These are phyloP conservation scores for Campoplex capitator DNA, from an alignment of 2,888 invertebrate genomes.

Conservation along the genomic window DNA sequence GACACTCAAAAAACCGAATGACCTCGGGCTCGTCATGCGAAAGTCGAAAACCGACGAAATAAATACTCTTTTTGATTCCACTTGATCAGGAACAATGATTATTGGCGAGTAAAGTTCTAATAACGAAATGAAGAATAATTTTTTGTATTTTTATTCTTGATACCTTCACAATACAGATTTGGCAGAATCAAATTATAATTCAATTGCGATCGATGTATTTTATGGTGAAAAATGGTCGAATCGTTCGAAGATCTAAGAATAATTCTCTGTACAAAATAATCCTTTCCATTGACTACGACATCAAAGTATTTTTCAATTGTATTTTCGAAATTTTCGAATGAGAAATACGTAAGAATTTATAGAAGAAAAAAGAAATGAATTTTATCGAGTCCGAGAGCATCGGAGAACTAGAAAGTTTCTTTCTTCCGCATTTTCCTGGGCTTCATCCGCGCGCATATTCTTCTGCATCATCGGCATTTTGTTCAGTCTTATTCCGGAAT, in stretches of 20 bases:
- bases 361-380: neutral
- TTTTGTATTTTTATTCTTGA: neutral
- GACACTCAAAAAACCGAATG: neutral
- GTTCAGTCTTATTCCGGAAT: neutral
- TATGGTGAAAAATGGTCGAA: neutral
- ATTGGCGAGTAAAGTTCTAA: neutral
- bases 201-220: neutral
- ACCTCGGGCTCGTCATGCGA: neutral
- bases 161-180: neutral
- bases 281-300: neutral
- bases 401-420: conserved; percentile 4
- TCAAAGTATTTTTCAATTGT: neutral
- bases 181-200: neutral
- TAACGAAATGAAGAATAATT: neutral
- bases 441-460: neutral
- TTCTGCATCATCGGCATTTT: neutral
- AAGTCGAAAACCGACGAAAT: neutral
- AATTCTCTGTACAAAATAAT: neutral
- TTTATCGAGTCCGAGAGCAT: neutral
- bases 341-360: neutral
- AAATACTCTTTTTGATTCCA: neutral
- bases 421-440: conserved; percentile 38
- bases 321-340: neutral
- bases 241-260: too few species aligned
- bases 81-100: neutral